phyloP scores from a whole-genome alignment of 2,113 vertebrate species.

The Scatophagus argus region DNA sequence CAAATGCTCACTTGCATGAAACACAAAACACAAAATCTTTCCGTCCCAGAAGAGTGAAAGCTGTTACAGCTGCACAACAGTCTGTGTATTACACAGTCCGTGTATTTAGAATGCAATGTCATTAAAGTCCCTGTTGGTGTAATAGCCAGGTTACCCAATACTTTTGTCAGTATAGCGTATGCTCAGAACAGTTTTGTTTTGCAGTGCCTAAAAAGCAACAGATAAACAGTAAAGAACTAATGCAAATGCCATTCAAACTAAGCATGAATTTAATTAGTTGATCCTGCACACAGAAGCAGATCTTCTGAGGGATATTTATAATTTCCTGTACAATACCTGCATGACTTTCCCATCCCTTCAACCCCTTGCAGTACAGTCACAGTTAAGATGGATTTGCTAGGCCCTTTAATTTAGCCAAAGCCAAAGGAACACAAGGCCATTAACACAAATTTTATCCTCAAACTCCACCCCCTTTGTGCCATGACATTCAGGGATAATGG shows the following conservation, averaged over 20 bases:
- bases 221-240: background rate
- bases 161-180: no score
- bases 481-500: conserved; percentile 73
- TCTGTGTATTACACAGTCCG: no score
- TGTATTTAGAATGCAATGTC: no score
- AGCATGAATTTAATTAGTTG: conserved; percentile 3
- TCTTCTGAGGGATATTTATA: background rate
- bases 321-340: conserved; percentile 19
- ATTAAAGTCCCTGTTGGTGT: no score
- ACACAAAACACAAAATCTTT: no score
- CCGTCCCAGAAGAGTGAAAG: no score
- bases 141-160: no score
- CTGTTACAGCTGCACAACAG: no score
- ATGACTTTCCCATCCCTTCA: conserved; percentile 6
- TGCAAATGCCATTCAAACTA: background rate
- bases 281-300: background rate
- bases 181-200: background rate
- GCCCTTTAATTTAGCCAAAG: conserved; percentile 67
- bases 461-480: conserved; percentile 50
- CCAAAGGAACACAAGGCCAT: conserved; percentile 74
- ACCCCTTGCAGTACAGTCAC: conserved; percentile 30
- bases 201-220: no score
- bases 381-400: conserved; percentile 66
- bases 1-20: no score
- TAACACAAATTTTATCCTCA: conserved; percentile 64